Evolutionary conservation across 1,140 invertebrate species (phyloP), one percentile per base, ranked within the genome.

Genomic region (Bombus cullumanus): DNA sequence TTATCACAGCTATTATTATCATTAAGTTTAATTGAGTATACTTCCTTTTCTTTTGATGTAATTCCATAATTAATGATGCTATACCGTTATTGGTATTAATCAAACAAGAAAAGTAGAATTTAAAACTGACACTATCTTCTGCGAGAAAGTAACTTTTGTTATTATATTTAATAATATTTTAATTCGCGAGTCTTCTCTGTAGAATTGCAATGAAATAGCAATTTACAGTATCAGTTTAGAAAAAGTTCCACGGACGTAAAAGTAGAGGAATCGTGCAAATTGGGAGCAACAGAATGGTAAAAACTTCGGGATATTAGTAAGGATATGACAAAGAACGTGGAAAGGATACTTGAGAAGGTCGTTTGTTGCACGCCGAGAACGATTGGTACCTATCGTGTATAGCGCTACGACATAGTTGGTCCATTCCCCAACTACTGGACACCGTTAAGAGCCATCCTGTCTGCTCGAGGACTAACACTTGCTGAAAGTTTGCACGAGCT

Each of bases 331-430:
- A 87, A 78, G 71, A 43, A 82, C 64, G 41, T 74, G 59, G 62
- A 80, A 69, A 87, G 13, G 59, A 88, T 90, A 59, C 73, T 84
- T 39, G 69, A 85, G 80, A 68, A 68, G 69, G 74, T 89, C 87
- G 85, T 89, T 90, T 81, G 74, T 87, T 39, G 37, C 73, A 39
- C 64, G n/a, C 53, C 43, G 43, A 64, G 41, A 89, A 75, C 88
- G 85, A 90, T 90, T 83, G 89, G 47, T 53, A 53, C 47, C 47
- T 53, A 53, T 53, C 47, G 47, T 6, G 47, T 53, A 22, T 53
- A 53, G 47, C 31, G 34, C 34, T 34, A 25, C 74, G 25, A 57
- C 68, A 90, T 90, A 89, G 89, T 90, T 87, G 81, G 68, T 85
- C 74, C 85, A 41, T 66, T 89, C 59, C 62, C 76, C 57, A 62